Base-by-base conservation (phyloP, 2,113 vertebrate species). In the Percopsis transmontana region DNA sequence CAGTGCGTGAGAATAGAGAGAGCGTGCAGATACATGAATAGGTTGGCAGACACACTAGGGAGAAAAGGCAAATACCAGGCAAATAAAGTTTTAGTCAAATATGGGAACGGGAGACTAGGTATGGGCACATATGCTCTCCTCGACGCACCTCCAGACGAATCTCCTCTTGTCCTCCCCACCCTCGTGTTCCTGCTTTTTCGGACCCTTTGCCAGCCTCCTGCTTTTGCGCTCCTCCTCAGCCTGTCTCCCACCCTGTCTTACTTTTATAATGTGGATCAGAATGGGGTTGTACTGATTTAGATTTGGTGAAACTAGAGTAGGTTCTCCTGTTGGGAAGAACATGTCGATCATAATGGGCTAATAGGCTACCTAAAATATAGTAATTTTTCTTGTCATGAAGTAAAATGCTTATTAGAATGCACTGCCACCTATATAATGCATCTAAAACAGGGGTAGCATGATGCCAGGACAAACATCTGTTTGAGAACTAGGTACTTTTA, bases 1-100 rank as follows among this genome's bases (percentile, higher is more conserved):
- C 68, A 66, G 19, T 66, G 74, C 60, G 66, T 65, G 47, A 68
- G 51, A 48, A 58, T 20, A 58, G 13, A 58, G 9, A 24, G 54
- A 66, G 68, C 63, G 55, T 70, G 79, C 62, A 75, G 77, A 83
- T 81, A 69, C 62, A 83, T 73, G 62, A 61, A 44, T 10, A 77
- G 20, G 21, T 21, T 74, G 79, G 69, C 66, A 80, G 44, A 81
- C 58, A 56, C 39, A 13, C 40, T 3, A 41, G 57, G 38, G 38
- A 58, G 56, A 59, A 20, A 16, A 44, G 20, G 57, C 1, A 44
- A 44, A 24, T 16, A 15, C 19, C 20, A 14, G 20, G 23, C 21
- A 27, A 20, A 18, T 4, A 58, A 19, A 38, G 24, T 54, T 38
- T 42, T 53, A 54, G 48, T 54, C 38, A 66, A 42, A 9, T 15